A percentile compares a stretch with the other conserved stretches of the same genome.
These are phyloP conservation scores for Ictalurus furcatus DNA, from an alignment of 2,113 vertebrate species.

Conservation along the genomic window DNA sequence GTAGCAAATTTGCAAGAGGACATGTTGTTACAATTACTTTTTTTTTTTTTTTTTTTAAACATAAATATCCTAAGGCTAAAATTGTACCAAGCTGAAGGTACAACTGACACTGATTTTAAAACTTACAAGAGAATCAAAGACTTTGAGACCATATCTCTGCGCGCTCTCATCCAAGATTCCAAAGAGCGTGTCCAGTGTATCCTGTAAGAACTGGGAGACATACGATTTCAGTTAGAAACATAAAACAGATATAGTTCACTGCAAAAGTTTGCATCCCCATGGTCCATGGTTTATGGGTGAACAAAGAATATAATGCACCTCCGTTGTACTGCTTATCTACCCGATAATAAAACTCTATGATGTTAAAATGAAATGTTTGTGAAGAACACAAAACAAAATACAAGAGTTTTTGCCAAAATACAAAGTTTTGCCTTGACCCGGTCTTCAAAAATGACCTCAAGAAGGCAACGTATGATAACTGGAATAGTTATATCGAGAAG, in stretches of 20 bases:
- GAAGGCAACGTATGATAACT: not conserved
- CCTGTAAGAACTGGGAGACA: slow-evolving; percentile 87
- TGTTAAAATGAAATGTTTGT: not conserved
- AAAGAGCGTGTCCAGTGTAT: slow-evolving; percentile 96
- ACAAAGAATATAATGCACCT: not conserved
- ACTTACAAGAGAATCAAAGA: slow-evolving; percentile 95
- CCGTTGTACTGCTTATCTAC: not conserved
- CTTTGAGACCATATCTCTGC: slow-evolving; percentile 92
- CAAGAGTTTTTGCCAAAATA: not conserved
- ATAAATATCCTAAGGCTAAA: not conserved
- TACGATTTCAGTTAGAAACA: slow-evolving; percentile 7
- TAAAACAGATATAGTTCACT: not conserved
- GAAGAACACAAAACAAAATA: not conserved
- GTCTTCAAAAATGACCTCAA: not conserved
- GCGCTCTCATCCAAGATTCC: slow-evolving; percentile 96
- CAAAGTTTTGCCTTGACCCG: not conserved
- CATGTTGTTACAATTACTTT: not conserved
- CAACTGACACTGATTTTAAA: not conserved
- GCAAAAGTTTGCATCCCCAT: not conserved
- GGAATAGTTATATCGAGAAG: not conserved
- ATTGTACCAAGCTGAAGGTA: not conserved
- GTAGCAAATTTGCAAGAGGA: not conserved
- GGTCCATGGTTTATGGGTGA: not conserved
- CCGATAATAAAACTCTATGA: not conserved
- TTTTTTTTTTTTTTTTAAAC: not conserved